These are phyloP conservation scores for Agrypnus murinus DNA, from an alignment of 2,888 invertebrate species.

Conservation along the genomic window DNA sequence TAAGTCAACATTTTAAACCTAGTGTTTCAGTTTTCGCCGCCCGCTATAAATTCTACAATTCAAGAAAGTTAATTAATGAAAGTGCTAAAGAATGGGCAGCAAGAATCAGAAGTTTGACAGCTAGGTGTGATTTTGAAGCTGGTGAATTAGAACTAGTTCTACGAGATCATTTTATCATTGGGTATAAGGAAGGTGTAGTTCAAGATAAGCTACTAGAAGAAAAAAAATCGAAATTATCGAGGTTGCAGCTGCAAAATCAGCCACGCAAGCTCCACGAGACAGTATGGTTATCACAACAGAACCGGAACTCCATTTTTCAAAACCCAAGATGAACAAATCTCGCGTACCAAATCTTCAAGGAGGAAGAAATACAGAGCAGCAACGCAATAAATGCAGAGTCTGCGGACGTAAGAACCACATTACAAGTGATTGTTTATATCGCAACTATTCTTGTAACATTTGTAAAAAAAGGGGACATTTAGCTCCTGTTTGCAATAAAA, in stretches of 20 bases:
- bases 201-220: conserved; percentile 14
- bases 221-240: neutral
- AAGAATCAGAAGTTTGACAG: too few species aligned
- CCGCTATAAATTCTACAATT: too few species aligned
- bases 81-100: too few species aligned
- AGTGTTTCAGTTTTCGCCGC: too few species aligned
- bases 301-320: neutral
- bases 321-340: neutral
- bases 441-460: too few species aligned
- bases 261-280: neutral
- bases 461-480: too few species aligned
- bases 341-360: neutral
- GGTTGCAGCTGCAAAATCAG: neutral
- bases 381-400: too few species aligned
- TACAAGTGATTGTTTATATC: too few species aligned
- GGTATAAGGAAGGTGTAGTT: too few species aligned
- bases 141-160: neutral
- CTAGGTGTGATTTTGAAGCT: neutral
- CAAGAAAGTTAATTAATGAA: neutral
- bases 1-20: too few species aligned
- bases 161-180: neutral
- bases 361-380: too few species aligned
- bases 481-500: neutral
- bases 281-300: neutral
- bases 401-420: too few species aligned